Evolutionary conservation across 2,888 invertebrate genomes (phyloP).

Genomic region (Erannis defoliaria): DNA sequence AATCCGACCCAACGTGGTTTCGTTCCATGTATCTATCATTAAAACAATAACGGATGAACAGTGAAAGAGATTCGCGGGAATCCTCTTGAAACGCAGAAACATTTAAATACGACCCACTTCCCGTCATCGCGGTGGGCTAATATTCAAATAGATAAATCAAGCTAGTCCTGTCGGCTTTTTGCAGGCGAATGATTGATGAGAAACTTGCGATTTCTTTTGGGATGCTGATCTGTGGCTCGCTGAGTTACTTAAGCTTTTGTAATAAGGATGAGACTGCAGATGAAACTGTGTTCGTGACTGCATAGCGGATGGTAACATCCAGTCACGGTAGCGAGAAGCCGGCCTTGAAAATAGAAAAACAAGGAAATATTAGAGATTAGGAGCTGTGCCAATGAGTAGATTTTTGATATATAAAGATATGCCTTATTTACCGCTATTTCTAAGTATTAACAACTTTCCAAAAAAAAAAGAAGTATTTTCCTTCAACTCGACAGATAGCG

Average conservation of each 20-base stretch:
- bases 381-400: slow-evolving; percentile 8
- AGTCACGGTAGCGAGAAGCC: slow-evolving; percentile 64
- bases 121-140: slow-evolving; percentile 61
- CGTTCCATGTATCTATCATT: slow-evolving; percentile 19
- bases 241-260: slow-evolving; percentile 62
- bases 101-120: slow-evolving; percentile 60
- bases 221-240: slow-evolving; percentile 60
- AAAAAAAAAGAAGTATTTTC: too few relatives aligned
- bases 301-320: slow-evolving; percentile 58
- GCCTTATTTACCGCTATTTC: background rate
- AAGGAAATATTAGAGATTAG: slow-evolving; percentile 21
- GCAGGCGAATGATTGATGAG: slow-evolving; percentile 74
- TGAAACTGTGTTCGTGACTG: slow-evolving; percentile 55
- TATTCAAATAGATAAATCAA: slow-evolving; percentile 83
- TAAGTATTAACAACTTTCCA: too few relatives aligned
- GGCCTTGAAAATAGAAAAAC: slow-evolving; percentile 51
- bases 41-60: slow-evolving; percentile 25
- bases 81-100: slow-evolving; percentile 40
- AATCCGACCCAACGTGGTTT: slow-evolving; percentile 12
- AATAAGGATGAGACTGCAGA: slow-evolving; percentile 63
- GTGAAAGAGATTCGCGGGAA: slow-evolving; percentile 14
- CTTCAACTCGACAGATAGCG: too few relatives aligned
- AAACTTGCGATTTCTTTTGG: slow-evolving; percentile 63
- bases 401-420: background rate
- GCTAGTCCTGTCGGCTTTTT: slow-evolving; percentile 69